These are phyloP conservation scores for Ephydatia muelleri DNA, from an alignment of 37 sponge, comb jelly and placozoan species.

Conservation along the genomic window DNA sequence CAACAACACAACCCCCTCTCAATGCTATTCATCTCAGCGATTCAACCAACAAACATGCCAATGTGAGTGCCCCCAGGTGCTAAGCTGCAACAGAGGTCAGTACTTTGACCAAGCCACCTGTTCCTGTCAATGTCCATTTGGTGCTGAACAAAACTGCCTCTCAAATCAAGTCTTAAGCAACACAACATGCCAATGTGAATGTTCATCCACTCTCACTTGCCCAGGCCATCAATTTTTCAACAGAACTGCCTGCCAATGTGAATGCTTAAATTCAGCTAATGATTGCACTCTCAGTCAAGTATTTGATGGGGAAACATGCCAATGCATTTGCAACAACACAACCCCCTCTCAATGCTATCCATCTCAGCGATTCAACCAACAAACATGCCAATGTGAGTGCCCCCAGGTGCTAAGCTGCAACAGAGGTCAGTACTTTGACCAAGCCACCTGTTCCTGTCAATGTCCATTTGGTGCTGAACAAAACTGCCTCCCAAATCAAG, in stretches of 20 bases:
- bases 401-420: background rate
- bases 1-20: background rate
- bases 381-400: constrained; percentile 28
- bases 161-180: background rate
- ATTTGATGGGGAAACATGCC: constrained; percentile 30
- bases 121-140: constrained; percentile 18
- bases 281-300: constrained; percentile 4
- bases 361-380: background rate
- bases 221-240: constrained; percentile 1
- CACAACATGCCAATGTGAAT: constrained; percentile 23
- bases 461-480: constrained; percentile 8
- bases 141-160: background rate
- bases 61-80: background rate
- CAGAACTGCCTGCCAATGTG: constrained; percentile 31
- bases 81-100: background rate
- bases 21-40: background rate
- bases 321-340: constrained; percentile 8
- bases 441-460: constrained; percentile 30
- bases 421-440: background rate
- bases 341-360: constrained; percentile 12
- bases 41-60: constrained; percentile 12
- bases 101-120: constrained; percentile 26
- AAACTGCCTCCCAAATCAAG: constrained; percentile 4
- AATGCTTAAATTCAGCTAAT: constrained; percentile 1
- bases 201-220: constrained; percentile 3